These are phyloP conservation scores for Champsocephalus gunnari DNA, from an alignment of 2,797 vertebrate species.

Conservation along the genomic window DNA sequence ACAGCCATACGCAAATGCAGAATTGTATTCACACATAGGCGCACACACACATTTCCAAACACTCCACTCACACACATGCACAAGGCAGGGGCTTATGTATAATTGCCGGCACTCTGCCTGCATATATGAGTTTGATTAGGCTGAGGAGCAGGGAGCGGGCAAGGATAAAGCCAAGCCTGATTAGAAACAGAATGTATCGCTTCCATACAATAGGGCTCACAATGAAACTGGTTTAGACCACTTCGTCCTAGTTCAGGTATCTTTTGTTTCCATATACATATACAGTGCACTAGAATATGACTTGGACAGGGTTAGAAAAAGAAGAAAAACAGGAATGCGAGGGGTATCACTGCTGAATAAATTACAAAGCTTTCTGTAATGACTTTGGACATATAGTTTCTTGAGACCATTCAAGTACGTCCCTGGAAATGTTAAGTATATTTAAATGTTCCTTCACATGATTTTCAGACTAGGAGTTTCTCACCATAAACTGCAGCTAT, in stretches of 20 bases:
- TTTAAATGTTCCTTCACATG: neutral
- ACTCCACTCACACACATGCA: constrained; percentile 61
- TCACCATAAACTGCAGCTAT: neutral
- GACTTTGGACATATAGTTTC: constrained; percentile 38
- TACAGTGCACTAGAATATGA: constrained; percentile 45
- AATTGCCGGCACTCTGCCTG: constrained; percentile 82
- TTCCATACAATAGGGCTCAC: constrained; percentile 75
- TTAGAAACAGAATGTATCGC: constrained; percentile 80
- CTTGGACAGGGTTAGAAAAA: constrained; percentile 30
- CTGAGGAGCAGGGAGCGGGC: constrained; percentile 77
- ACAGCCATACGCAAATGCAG: constrained; percentile 38
- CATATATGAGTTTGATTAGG: constrained; percentile 84
- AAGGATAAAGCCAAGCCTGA: constrained; percentile 80
- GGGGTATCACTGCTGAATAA: constrained; percentile 33
- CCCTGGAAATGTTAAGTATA: constrained; percentile 23
- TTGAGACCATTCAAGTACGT: constrained; percentile 3
- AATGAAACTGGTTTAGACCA: constrained; percentile 71
- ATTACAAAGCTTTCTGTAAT: constrained; percentile 37
- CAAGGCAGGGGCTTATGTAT: constrained; percentile 77
- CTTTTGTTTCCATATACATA: constrained; percentile 56
- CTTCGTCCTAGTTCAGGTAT: constrained; percentile 67
- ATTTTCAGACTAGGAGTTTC: constrained; percentile 6
- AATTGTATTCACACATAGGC: constrained; percentile 48
- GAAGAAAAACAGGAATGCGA: constrained; percentile 16
- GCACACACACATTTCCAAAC: constrained; percentile 22